Conservation (phyloP, 2,888 invertebrate genomes). For the Lymantria dispar region DNA sequence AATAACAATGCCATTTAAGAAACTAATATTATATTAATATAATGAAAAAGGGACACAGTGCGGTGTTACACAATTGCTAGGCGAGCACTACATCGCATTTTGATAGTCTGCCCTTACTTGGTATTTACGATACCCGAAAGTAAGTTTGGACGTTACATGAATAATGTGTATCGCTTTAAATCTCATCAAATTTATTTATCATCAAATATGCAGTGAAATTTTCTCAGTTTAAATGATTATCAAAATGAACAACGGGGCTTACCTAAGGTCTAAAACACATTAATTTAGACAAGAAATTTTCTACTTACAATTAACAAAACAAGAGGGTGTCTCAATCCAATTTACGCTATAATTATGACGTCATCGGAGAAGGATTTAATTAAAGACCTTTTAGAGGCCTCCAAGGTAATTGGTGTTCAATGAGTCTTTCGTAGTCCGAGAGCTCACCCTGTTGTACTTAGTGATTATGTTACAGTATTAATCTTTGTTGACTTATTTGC, state of each 20-base stretch:
- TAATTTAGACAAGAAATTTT: constrained; percentile 64
- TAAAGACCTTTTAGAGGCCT: constrained; percentile 78
- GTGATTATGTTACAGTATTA: constrained; percentile 63
- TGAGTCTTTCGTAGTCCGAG: constrained; percentile 79
- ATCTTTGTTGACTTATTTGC: constrained; percentile 40
- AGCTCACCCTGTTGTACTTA: constrained; percentile 53
- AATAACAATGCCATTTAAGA: no score
- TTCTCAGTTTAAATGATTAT: constrained; percentile 7
- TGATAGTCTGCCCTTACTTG: no score
- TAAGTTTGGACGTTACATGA: no score
- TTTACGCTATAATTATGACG: constrained; percentile 80
- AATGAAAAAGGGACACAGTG: no score
- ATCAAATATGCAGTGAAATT: constrained; percentile 1
- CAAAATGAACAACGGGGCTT: constrained; percentile 19
- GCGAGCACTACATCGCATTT: no score
- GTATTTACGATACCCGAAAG: no score
- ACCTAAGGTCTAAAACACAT: constrained; percentile 43
- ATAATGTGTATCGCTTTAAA: no score
- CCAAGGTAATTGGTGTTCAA: constrained; percentile 79
- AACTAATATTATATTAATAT: no score
- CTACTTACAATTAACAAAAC: constrained; percentile 76
- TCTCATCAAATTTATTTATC: background rate
- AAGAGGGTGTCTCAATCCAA: constrained; percentile 72
- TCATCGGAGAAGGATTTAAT: constrained; percentile 82
- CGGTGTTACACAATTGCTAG: no score